Evolutionary conservation across 2,888 invertebrate species (phyloP).

Genomic region (Cantharis rufa): DNA sequence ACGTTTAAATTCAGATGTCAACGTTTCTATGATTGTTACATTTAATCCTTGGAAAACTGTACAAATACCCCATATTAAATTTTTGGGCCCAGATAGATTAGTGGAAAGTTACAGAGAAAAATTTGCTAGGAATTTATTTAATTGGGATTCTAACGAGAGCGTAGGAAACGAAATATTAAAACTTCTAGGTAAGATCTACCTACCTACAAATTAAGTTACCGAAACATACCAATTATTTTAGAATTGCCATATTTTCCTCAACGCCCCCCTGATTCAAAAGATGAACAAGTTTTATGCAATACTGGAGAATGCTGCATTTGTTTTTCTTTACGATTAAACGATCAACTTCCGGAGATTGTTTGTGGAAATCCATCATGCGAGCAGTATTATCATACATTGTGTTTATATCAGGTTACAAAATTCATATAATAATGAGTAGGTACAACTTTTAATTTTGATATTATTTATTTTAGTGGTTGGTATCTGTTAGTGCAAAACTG

Average conservation of each 20-base stretch:
- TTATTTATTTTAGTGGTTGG: slow-evolving; percentile 47
- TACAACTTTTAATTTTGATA: not conserved
- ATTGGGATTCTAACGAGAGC: slow-evolving; percentile 49
- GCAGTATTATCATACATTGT: slow-evolving; percentile 50
- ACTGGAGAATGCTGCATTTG: slow-evolving; percentile 55
- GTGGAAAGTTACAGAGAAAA: slow-evolving; percentile 42
- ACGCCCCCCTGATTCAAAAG: slow-evolving; percentile 29
- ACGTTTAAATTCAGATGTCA: slow-evolving; percentile 44
- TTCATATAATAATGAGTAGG: not conserved
- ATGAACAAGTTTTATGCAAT: slow-evolving; percentile 34
- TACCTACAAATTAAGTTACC: not conserved
- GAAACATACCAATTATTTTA: slow-evolving; percentile 26
- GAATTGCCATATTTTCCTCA: slow-evolving; percentile 46
- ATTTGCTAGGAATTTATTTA: slow-evolving; percentile 47
- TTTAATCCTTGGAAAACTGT: slow-evolving; percentile 48
- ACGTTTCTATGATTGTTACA: slow-evolving; percentile 50
- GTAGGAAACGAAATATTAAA: slow-evolving; percentile 49
- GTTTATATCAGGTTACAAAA: slow-evolving; percentile 53
- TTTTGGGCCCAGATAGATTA: slow-evolving; percentile 52
- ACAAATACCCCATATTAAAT: slow-evolving; percentile 51
- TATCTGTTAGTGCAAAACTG: slow-evolving; percentile 43
- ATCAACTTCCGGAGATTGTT: slow-evolving; percentile 51
- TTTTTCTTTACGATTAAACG: slow-evolving; percentile 49
- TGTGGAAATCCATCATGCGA: slow-evolving; percentile 53
- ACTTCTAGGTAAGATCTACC: slow-evolving; percentile 44